Percentiles rank a stretch among this genome's conserved stretches.
Evolutionary conservation across 2,888 invertebrate species (phyloP).

Genomic region (Yponomeuta malinellus): DNA sequence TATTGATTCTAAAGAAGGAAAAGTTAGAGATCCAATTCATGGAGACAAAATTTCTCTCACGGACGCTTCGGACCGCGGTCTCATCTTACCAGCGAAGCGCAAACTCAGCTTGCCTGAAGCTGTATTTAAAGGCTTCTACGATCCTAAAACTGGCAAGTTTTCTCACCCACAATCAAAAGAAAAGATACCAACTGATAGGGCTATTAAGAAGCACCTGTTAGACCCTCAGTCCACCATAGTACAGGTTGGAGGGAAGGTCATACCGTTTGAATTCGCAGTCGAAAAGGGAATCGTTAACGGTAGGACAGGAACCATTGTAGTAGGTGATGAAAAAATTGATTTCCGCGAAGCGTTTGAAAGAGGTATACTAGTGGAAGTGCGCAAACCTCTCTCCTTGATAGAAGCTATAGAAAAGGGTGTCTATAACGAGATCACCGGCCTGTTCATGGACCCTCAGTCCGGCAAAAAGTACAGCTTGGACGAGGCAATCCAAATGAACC

Average conservation of each 20-base stretch:
- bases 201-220: conserved; percentile 88
- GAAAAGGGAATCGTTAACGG: conserved; percentile 85
- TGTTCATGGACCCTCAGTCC: conserved; percentile 88
- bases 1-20: conserved; percentile 87
- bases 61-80: conserved; percentile 89
- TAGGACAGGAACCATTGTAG: conserved; percentile 80
- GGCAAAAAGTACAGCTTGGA: conserved; percentile 86
- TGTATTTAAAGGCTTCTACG: conserved; percentile 93
- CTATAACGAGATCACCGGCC: conserved; percentile 84
- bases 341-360: conserved; percentile 91
- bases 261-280: conserved; percentile 89
- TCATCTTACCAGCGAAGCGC: conserved; percentile 87
- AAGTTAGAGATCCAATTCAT: conserved; percentile 83
- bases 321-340: conserved; percentile 80
- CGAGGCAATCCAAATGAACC: conserved; percentile 86
- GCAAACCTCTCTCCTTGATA: conserved; percentile 86
- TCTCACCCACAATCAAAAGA: conserved; percentile 87
- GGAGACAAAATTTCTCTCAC: conserved; percentile 85
- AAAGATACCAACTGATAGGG: conserved; percentile 86
- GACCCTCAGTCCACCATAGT: conserved; percentile 92
- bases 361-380: conserved; percentile 87
- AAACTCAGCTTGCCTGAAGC: conserved; percentile 91
- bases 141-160: conserved; percentile 88
- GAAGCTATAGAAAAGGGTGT: conserved; percentile 89
- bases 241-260: conserved; percentile 85